phyloP scores from a whole-genome alignment of 2,113 vertebrate species.

The Mirounga angustirostris region DNA sequence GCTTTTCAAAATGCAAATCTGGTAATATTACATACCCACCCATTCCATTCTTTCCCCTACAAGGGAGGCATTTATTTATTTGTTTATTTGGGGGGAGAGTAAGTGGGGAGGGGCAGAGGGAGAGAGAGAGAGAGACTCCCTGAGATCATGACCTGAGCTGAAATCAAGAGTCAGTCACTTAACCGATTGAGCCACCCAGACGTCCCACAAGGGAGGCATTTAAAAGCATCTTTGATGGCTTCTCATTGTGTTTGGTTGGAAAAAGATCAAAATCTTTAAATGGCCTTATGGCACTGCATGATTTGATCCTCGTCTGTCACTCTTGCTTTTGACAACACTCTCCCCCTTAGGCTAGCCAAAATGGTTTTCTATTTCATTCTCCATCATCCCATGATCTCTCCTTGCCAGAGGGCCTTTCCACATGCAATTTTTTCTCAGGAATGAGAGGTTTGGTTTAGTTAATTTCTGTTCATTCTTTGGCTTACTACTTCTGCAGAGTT shows the following conservation, averaged over 20 bases:
- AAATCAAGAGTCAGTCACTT: background rate
- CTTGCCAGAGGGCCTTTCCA: background rate
- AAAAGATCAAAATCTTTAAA: background rate
- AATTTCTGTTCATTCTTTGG: background rate
- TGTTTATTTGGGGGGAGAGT: background rate
- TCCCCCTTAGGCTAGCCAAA: background rate
- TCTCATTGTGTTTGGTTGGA: background rate
- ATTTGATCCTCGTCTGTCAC: background rate
- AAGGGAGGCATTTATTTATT: background rate
- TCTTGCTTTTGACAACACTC: background rate
- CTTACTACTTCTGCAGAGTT: background rate
- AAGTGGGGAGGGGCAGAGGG: background rate
- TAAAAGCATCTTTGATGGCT: background rate
- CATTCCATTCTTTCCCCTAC: background rate
- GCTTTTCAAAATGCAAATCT: background rate
- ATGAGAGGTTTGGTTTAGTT: background rate
- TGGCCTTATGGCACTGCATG: background rate
- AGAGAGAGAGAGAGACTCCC: background rate
- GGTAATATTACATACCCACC: background rate
- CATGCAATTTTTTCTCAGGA: background rate
- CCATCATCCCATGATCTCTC: background rate
- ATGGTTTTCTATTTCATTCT: background rate
- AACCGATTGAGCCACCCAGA: background rate
- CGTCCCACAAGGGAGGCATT: background rate
- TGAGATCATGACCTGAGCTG: background rate